A percentile compares a stretch with the other conserved stretches of the same genome.
Conservation (phyloP, 37 sponge, comb jelly and placozoan genomes). For the Cliona cf. orientalis region DNA sequence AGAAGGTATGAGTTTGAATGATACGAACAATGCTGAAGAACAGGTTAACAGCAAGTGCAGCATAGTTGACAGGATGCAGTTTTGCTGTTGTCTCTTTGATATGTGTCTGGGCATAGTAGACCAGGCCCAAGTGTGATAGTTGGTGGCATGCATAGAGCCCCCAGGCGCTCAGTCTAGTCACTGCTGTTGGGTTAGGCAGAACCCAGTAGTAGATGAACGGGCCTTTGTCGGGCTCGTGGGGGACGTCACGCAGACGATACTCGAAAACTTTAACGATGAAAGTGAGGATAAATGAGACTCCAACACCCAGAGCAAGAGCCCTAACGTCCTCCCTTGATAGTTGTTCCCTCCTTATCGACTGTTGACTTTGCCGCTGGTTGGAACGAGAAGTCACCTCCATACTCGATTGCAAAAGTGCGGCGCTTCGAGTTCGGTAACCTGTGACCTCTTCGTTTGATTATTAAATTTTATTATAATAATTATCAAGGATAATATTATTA, state of each 20-base stretch:
- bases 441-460: too few species aligned
- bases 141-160: slow-evolving; percentile 21
- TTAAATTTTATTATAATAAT: too few species aligned
- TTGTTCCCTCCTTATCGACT: too few species aligned
- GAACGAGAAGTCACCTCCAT: too few species aligned
- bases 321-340: too few species aligned
- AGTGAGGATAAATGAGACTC: too few species aligned
- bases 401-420: too few species aligned
- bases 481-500: too few species aligned
- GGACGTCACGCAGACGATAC: slow-evolving; percentile 7
- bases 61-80: slow-evolving; percentile 7
- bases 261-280: too few species aligned
- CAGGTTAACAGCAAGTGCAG: background rate
- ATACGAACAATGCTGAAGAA: slow-evolving; percentile 20
- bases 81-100: background rate
- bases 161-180: slow-evolving; percentile 26
- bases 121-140: background rate
- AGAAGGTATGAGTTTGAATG: slow-evolving; percentile 25
- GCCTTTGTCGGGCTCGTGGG: slow-evolving; percentile 27
- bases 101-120: slow-evolving; percentile 20
- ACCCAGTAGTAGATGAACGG: slow-evolving; percentile 33
- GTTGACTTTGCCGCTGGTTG: too few species aligned
- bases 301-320: too few species aligned
- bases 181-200: slow-evolving; percentile 16
- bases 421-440: too few species aligned